Evolutionary conservation across 2,888 invertebrate species (phyloP), one percentile per base, ranked within the genome.

Genomic region (Acheta domesticus): DNA sequence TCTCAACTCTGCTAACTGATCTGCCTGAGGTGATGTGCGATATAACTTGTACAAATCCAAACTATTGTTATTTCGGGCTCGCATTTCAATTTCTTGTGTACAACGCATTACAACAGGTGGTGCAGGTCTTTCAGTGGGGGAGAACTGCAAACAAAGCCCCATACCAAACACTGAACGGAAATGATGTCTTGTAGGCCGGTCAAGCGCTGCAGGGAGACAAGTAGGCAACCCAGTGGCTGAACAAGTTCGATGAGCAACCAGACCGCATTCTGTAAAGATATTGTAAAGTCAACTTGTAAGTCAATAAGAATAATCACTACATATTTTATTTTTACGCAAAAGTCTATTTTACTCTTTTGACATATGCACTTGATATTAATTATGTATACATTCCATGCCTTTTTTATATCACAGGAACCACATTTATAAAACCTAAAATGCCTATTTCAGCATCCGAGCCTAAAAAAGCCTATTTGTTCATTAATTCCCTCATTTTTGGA

Each of bases 161-260:
- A 90, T 87, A 23, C 93, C 93, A 85, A 93, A 93, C 82, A 91
- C 88, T 84, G 88, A 83, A 81, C 84, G 84, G 83, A 85, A 85
- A 77, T 84, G 85, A 80, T 83, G 83, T 81, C 83, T 86, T 81
- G 86, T 85, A 77, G 85, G 85, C 82, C 86, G 83, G 75, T 86
- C 85, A 73, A 86, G 84, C 78, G 84, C 84, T 76, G 85, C 86
- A 81, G 89, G 86, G 82, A 88, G 85, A 85, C 91, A 92, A 80
- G 89, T 86, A 77, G 91, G 89, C 82, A 92, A 86, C 81, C 91
- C 91, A 80, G 90, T 90, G 75, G 91, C 90, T 77, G 91, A 89
- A 86, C 93, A 93, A 82, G 91, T 91, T 82, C 92, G 89, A 86
- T 93, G 93, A 83, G 92, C 91, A 81, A 92, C 90, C 83, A 92